Percentiles rank a stretch among this genome's conserved stretches.
These are phyloP conservation scores for Pelecanus crispus DNA, from an alignment of 2,113 vertebrate genomes.

Conservation along the genomic window DNA sequence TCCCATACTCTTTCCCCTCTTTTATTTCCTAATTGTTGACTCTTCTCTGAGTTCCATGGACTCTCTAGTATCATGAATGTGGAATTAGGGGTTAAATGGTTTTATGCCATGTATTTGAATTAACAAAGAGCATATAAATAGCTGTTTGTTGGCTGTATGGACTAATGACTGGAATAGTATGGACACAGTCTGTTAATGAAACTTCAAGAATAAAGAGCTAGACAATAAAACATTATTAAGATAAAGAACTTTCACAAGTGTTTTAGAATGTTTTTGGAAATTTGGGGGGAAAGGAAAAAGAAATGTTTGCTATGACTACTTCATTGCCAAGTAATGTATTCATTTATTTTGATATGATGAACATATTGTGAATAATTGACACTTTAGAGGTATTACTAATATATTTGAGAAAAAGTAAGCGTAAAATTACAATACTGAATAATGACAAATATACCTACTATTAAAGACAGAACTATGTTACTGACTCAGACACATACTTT, in stretches of 20 bases:
- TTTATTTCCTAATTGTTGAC: not conserved
- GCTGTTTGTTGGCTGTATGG: not conserved
- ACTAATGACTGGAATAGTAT: not conserved
- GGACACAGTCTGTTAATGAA: not conserved
- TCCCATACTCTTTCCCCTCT: not conserved
- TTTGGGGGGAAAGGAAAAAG: not conserved
- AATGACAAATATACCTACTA: not conserved
- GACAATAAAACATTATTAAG: not conserved
- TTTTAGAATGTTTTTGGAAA: not conserved
- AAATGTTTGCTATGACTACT: not conserved
- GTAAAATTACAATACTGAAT: not conserved
- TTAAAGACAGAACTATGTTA: not conserved
- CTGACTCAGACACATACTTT: not conserved
- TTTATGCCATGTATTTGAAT: not conserved
- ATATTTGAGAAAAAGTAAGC: not conserved
- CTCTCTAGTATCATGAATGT: not conserved
- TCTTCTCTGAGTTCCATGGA: not conserved
- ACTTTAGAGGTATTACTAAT: not conserved
- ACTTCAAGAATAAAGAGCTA: not conserved
- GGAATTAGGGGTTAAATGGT: not conserved
- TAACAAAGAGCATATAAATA: not conserved
- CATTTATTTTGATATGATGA: not conserved
- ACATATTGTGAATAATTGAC: not conserved
- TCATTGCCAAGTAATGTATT: not conserved
- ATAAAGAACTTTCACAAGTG: not conserved